Evolutionary conservation across 2,113 vertebrate species (phyloP).

Genomic region (Eubucco bourcierii): DNA sequence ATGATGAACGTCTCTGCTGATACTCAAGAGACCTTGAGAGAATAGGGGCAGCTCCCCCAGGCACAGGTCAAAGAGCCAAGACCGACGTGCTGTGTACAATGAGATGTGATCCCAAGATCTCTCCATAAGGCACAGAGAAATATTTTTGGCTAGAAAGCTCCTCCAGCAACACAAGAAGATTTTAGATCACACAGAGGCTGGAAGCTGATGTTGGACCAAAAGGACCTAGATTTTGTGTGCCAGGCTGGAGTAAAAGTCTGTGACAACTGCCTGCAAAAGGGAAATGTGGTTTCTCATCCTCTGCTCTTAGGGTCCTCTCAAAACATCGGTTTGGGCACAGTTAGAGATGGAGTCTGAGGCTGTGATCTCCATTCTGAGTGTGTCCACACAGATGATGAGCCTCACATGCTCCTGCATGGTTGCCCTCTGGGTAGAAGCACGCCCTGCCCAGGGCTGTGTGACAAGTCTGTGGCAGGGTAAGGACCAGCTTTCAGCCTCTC

Average conservation of each 20-base stretch:
- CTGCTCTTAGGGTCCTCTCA: neutral
- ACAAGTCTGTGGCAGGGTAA: neutral
- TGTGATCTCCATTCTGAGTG: neutral
- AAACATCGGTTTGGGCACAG: neutral
- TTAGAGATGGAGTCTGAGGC: neutral
- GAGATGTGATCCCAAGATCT: neutral
- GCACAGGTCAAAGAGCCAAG: constrained; percentile 21
- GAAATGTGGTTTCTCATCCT: neutral
- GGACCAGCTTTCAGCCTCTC: neutral
- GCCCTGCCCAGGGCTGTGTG: neutral
- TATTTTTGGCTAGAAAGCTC: neutral
- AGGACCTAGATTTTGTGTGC: neutral
- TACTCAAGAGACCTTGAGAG: constrained; percentile 34
- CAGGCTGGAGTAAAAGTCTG: neutral
- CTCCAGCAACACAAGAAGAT: neutral
- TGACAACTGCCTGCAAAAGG: neutral
- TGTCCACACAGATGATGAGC: neutral
- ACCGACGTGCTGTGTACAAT: neutral
- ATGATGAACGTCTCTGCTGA: constrained; percentile 23
- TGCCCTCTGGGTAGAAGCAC: neutral
- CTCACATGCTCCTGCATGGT: neutral
- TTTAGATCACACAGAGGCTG: neutral
- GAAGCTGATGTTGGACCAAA: neutral
- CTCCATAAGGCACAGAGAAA: neutral
- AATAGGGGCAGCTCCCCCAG: neutral